phyloP scores from a whole-genome alignment of 2,888 invertebrate genomes.

The Nemurella pictetii region DNA sequence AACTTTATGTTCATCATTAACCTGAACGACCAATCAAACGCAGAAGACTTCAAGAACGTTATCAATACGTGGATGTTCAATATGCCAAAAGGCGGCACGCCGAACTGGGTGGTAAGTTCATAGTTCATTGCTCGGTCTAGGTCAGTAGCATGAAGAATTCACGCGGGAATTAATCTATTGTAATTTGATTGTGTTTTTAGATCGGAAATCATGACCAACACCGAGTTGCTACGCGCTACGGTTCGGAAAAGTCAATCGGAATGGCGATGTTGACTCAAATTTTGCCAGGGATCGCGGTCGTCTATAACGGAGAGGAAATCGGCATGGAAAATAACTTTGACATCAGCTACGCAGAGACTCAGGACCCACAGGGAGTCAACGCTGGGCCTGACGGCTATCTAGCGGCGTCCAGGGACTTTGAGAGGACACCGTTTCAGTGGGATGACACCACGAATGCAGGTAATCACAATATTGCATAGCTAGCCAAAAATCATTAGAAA shows the following conservation, averaged over 20 bases:
- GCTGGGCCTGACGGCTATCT: constrained; percentile 25
- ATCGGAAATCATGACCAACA: constrained; percentile 71
- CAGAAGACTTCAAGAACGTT: constrained; percentile 55
- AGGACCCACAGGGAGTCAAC: constrained; percentile 64
- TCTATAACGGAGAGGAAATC: constrained; percentile 85
- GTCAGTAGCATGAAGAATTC: no score
- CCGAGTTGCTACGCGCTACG: constrained; percentile 64
- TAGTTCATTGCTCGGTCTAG: not conserved
- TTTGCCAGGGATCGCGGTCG: constrained; percentile 76
- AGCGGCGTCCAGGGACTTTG: constrained; percentile 44
- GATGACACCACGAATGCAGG: constrained; percentile 35
- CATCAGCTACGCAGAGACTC: constrained; percentile 64
- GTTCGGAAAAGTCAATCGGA: constrained; percentile 63
- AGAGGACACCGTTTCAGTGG: constrained; percentile 50
- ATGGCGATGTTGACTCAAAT: constrained; percentile 70
- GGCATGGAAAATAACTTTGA: constrained; percentile 67
- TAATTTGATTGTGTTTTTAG: constrained; percentile 41
- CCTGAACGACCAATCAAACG: constrained; percentile 54
- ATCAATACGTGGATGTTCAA: constrained; percentile 62
- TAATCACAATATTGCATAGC: not conserved
- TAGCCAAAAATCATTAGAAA: no score
- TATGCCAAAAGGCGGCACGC: constrained; percentile 60
- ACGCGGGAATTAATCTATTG: no score
- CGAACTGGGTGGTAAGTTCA: constrained; percentile 68
- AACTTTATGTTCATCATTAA: constrained; percentile 65